Percentiles rank a stretch among this genome's conserved stretches.
Conservation (phyloP, 2,888 invertebrate genomes). For the Ethmia dodecea region DNA sequence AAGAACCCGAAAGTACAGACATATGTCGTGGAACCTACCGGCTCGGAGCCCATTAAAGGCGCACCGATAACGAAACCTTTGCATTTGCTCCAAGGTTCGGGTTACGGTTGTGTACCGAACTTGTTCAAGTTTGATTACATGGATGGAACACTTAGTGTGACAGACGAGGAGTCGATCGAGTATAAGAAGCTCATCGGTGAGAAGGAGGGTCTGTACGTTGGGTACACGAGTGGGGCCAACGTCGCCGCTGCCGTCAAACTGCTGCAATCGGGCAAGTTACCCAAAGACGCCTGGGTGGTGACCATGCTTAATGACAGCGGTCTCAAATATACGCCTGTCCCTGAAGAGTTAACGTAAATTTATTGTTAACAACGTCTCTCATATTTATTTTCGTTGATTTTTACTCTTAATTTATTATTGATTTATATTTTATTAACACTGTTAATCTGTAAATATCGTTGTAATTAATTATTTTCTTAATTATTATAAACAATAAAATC, state of each 20-base stretch:
- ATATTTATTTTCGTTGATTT: background rate
- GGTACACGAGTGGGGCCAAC: constrained; percentile 66
- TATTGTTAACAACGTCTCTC: background rate
- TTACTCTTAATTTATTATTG: too few species aligned
- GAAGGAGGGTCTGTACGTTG: constrained; percentile 63
- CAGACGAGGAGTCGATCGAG: constrained; percentile 54
- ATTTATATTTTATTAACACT: background rate
- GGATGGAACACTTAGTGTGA: constrained; percentile 56
- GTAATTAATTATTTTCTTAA: background rate
- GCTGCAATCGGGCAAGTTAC: constrained; percentile 50
- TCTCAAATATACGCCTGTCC: constrained; percentile 60
- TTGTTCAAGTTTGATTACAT: constrained; percentile 55
- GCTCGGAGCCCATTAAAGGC: constrained; percentile 61
- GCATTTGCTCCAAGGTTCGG: constrained; percentile 65
- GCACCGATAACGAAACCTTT: constrained; percentile 57
- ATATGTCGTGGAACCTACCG: constrained; percentile 59
- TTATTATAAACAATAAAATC: background rate
- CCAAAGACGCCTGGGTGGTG: constrained; percentile 60
- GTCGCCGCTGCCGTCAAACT: constrained; percentile 63
- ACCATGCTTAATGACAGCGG: constrained; percentile 59
- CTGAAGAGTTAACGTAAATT: constrained; percentile 29
- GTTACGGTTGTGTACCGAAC: constrained; percentile 60
- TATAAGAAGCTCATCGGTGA: constrained; percentile 54
- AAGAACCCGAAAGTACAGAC: constrained; percentile 47
- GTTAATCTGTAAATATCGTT: background rate